Base-by-base conservation (phyloP, 1,140 invertebrate genomes). In the Battus philenor region DNA sequence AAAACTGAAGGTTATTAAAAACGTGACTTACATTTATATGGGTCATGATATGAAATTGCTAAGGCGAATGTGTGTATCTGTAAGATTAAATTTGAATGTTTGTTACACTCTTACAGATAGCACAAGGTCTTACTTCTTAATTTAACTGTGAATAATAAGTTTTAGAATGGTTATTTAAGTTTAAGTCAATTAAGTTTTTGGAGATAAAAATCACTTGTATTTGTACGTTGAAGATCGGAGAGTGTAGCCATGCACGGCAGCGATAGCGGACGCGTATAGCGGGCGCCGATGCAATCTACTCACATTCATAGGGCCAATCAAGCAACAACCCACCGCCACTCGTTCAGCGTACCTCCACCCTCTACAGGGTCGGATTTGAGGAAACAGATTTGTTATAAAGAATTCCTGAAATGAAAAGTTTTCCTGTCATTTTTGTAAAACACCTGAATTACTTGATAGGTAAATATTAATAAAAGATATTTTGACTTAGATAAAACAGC, bases 1-100 rank as follows among this genome's bases (percentile, higher is more conserved):
- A 81, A 82, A 85, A 80, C 80, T 80, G 78, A 74, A 76, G 69
- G 78, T 82, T 85, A 85, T 85, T 85, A 78, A 82, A 85, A 81
- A 85, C 80, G 80, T 85, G 80, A 79, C 78, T 75, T 79, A 81
- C 80, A 82, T 80, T 82, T 78, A 82, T 77, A 81, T 81, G 63
- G 75, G 64, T 65, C 67, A 63, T 68, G 60, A 60, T 70, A 71
- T 65, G 59, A 69, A 64, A 73, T 74, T 76, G 76, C 59, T 59
- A 68, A 69, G 46, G 58, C 59, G 68, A 50, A 65, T 60, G 61
- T 62, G 51, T 53, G 52, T 62, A 59, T 63, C 53, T 63, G 54
- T 62, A 47, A 43, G 46, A 59, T 45, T 59, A 54, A 61, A 59
- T 50, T 50, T 53, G 51, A 55, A 26, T 39, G 13, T 22, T n/a